These are phyloP conservation scores for Oncorhynchus gorbuscha DNA, from an alignment of 2,113 vertebrate species.

Conservation along the genomic window DNA sequence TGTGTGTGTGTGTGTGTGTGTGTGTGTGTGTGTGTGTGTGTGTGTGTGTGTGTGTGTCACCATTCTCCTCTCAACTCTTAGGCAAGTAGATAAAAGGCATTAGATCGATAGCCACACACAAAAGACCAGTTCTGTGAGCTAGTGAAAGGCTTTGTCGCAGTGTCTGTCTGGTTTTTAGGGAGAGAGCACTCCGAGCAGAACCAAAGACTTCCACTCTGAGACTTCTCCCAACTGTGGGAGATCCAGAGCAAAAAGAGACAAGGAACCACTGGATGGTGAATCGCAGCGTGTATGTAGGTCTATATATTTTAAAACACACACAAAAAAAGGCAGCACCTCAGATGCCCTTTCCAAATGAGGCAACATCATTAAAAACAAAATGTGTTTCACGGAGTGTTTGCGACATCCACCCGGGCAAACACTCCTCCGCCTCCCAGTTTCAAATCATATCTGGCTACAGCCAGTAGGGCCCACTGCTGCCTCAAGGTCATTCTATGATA, in stretches of 20 bases:
- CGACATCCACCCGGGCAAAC: not conserved
- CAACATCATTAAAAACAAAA: not conserved
- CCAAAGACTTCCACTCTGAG: not conserved
- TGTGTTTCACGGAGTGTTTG: not conserved
- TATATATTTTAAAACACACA: not conserved
- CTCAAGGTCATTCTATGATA: conserved; percentile 31
- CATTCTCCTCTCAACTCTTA: not conserved
- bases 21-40: not conserved
- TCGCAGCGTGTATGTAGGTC: not conserved
- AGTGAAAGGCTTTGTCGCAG: not conserved
- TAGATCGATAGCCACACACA: not conserved
- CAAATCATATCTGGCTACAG: conserved; percentile 2
- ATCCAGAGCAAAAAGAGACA: not conserved
- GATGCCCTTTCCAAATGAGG: not conserved
- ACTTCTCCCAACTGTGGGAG: not conserved
- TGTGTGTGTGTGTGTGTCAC: not conserved
- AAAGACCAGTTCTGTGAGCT: not conserved
- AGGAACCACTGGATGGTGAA: not conserved
- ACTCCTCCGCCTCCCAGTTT: conserved; percentile 11
- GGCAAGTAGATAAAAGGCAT: not conserved
- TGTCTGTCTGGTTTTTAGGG: not conserved
- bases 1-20: not conserved
- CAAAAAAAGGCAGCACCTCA: not conserved
- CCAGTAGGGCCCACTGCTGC: conserved; percentile 6
- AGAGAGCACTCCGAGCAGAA: too few species aligned